Conservation (phyloP, 2,113 vertebrate genomes). For the Percina caprodes region DNA sequence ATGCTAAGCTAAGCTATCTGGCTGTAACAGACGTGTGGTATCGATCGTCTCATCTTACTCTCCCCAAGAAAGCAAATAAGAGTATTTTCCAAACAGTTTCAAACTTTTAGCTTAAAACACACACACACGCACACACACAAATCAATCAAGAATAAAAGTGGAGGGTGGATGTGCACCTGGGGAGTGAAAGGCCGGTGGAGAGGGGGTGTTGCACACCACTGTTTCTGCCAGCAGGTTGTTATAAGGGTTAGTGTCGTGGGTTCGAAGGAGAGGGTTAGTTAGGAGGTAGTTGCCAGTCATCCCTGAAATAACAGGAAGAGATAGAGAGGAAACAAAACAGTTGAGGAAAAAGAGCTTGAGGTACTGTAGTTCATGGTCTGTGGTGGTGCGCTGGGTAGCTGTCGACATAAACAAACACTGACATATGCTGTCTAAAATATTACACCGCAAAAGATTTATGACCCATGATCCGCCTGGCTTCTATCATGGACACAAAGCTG, state of each 20-base stretch:
- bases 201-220: constrained; percentile 98
- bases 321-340: constrained; percentile 78
- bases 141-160: constrained; percentile 62
- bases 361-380: constrained; percentile 35
- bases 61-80: constrained; percentile 20
- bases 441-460: constrained; percentile 57
- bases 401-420: constrained; percentile 62
- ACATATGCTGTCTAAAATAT: constrained; percentile 45
- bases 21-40: neutral
- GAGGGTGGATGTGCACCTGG: constrained; percentile 94
- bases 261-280: constrained; percentile 99
- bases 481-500: constrained; percentile 42
- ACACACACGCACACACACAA: constrained; percentile 8
- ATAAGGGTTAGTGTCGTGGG: constrained; percentile 99
- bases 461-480: constrained; percentile 38
- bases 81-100: constrained; percentile 16
- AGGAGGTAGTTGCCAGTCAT: constrained; percentile 99
- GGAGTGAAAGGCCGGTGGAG: constrained; percentile 98
- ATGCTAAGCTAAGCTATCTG: constrained; percentile 6
- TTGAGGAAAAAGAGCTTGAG: constrained; percentile 28
- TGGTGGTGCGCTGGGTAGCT: constrained; percentile 34
- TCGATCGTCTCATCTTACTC: constrained; percentile 7
- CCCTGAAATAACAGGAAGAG: constrained; percentile 92
- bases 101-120: constrained; percentile 14
- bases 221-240: constrained; percentile 99